These are phyloP conservation scores for Siniperca obscura DNA, from an alignment of 2,797 vertebrate genomes.

Conservation along the genomic window DNA sequence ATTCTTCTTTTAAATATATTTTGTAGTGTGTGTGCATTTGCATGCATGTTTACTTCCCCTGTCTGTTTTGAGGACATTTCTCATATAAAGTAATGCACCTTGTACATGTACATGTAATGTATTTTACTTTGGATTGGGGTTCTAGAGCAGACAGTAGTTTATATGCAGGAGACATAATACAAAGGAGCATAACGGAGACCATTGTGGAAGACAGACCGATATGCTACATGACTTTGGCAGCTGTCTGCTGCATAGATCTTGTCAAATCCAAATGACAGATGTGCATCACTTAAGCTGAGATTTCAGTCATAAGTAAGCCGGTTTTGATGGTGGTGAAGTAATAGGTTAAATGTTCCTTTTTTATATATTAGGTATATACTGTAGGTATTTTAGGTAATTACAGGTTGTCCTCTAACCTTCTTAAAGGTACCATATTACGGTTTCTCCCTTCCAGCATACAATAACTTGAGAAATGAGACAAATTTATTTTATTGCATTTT, in stretches of 20 bases:
- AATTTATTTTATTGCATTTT: background rate
- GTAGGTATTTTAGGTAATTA: background rate
- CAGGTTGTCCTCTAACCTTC: background rate
- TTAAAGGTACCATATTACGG: background rate
- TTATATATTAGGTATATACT: background rate
- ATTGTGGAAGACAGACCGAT: slow-evolving; percentile 44
- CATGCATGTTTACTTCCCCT: background rate
- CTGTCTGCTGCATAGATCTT: slow-evolving; percentile 50
- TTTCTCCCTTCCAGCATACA: background rate
- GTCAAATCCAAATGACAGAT: slow-evolving; percentile 61
- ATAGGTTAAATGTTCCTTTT: slow-evolving; percentile 1
- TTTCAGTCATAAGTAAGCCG: slow-evolving; percentile 14
- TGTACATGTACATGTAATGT: background rate
- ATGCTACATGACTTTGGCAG: slow-evolving; percentile 57
- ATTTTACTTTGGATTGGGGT: background rate
- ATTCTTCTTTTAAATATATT: slow-evolving; percentile 4
- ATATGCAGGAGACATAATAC: slow-evolving; percentile 44
- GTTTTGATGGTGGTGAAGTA: slow-evolving; percentile 1
- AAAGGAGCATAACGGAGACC: slow-evolving; percentile 53
- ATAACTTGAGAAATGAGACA: background rate
- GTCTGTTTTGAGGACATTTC: background rate
- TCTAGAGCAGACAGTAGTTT: slow-evolving; percentile 28
- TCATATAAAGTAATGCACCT: background rate
- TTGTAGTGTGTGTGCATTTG: background rate
- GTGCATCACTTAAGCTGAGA: slow-evolving; percentile 40